Base-by-base conservation (phyloP, 1,140 invertebrate species). In the Babylonia areolata region DNA sequence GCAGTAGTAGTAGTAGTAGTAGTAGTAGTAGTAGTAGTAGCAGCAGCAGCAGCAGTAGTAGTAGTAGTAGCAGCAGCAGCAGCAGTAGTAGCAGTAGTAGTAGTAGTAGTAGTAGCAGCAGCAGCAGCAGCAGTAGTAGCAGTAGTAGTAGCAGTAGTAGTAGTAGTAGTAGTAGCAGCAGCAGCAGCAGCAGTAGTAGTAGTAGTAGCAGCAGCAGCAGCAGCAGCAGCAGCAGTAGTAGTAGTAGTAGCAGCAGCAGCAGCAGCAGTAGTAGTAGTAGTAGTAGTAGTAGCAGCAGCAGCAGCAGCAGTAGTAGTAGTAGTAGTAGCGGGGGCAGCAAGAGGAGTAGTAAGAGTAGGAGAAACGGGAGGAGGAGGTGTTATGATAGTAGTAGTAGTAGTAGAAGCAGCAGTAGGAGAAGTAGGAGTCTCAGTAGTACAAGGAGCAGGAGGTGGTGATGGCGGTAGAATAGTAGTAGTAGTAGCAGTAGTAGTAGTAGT, bases 1-100 rank as follows among this genome's bases (percentile, higher is more conserved):
- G n/a, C n/a, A n/a, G 75, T n/a, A 78, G 75, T n/a, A 78, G 75
- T n/a, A 78, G 75, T n/a, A 78, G 75, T n/a, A 78, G 75, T n/a
- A 78, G 75, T n/a, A 78, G 75, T 0, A 78, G 75, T n/a, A 78
- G 75, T 0, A 37, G 75, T n/a, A 37, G 75, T n/a, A 2, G 77
- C 23, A 78, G 77, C 23, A 78, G 77, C 23, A 78, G 77, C 23
- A 78, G 77, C 23, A 78, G 77, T n/a, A 78, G 77, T 64, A 64
- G 58, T 64, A 64, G 58, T 64, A 64, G 58, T 64, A 64, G 58
- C n/a, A 64, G 58, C n/a, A 64, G 58, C n/a, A 64, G 58, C n/a
- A 64, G 58, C n/a, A 64, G 58, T 64, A 64, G 58, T 64, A 64
- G 58, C n/a, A 64, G 58, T 64, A 64, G 58, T 64, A 64, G 58